Conservation (phyloP, 2,113 vertebrate species). For the Otus sunia region DNA sequence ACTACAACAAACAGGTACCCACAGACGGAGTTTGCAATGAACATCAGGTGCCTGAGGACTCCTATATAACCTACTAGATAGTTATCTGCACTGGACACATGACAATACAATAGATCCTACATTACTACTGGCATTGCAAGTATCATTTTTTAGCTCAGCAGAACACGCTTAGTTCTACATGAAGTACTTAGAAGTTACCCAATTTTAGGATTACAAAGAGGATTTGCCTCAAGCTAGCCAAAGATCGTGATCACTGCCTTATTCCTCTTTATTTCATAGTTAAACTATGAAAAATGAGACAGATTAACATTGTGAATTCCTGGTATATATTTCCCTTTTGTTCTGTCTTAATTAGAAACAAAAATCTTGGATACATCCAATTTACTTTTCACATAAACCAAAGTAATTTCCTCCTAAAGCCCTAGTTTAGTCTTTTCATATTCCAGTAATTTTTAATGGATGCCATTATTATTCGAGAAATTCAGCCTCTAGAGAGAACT, state of each 20-base stretch:
- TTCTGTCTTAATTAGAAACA: neutral
- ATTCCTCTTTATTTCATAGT: neutral
- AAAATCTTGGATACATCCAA: neutral
- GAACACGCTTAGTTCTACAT: neutral
- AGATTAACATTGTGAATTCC: neutral
- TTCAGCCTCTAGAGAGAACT: neutral
- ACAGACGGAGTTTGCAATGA: neutral
- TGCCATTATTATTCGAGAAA: neutral
- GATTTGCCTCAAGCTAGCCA: neutral
- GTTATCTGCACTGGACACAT: neutral
- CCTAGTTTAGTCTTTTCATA: neutral
- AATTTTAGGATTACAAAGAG: neutral
- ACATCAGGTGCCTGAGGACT: neutral
- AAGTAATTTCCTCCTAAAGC: neutral
- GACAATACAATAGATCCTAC: neutral
- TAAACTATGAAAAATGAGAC: neutral
- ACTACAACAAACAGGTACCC: neutral
- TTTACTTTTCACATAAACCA: neutral
- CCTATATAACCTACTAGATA: neutral
- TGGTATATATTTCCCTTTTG: neutral
- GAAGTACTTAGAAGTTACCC: neutral
- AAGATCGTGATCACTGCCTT: neutral
- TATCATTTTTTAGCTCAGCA: neutral
- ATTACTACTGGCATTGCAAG: neutral
- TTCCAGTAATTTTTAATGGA: neutral